phyloP scores from a whole-genome alignment of 2,797 vertebrate species.

The Anabacerthia variegaticeps region DNA sequence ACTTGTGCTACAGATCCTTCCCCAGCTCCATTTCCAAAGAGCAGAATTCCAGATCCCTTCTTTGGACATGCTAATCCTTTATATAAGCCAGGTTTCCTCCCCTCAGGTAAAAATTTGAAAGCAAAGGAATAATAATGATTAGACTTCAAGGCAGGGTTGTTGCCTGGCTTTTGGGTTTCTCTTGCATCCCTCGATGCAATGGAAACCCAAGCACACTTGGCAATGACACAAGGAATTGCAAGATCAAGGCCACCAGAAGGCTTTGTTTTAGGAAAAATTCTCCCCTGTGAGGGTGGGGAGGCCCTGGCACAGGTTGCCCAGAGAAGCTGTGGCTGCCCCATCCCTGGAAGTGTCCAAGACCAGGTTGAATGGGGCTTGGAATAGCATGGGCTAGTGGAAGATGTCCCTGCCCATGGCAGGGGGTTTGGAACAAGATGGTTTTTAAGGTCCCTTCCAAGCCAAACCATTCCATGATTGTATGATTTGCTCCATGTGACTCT shows the following conservation, averaged over 20 bases:
- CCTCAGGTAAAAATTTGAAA: not conserved
- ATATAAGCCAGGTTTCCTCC: not conserved
- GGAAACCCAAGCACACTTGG: not conserved
- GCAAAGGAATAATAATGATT: not conserved
- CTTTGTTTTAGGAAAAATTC: not conserved
- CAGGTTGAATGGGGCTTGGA: not conserved
- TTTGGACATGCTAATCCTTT: not conserved
- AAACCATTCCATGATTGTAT: not conserved
- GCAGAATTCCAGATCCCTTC: not conserved
- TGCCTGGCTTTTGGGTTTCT: not conserved
- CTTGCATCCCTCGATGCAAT: not conserved
- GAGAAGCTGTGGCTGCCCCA: not conserved
- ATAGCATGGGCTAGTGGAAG: too few species aligned
- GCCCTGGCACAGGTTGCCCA: not conserved
- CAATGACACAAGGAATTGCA: not conserved
- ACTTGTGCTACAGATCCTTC: not conserved
- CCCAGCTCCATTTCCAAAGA: not conserved
- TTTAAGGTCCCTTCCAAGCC: not conserved
- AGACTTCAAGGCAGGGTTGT: not conserved
- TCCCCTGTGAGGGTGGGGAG: not conserved
- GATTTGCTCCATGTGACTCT: accelerated
- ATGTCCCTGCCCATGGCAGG: not conserved
- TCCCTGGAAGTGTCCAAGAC: not conserved
- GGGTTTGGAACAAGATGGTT: not conserved
- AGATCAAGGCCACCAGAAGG: not conserved